Evolutionary conservation across 2,797 vertebrate species (phyloP).

Genomic region (Phyllotis vaccarum): DNA sequence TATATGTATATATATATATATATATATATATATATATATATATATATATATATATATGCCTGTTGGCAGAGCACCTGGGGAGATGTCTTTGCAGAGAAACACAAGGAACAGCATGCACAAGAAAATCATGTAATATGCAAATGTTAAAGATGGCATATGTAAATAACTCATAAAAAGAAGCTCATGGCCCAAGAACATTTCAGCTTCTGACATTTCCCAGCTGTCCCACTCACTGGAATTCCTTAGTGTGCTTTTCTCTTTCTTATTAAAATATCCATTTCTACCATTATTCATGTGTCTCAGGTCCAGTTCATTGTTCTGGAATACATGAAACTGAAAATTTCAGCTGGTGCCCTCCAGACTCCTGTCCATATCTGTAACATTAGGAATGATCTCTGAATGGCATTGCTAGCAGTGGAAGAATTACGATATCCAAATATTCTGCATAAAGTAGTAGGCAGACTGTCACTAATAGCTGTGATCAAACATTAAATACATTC

Average conservation of each 20-base stretch:
- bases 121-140: neutral
- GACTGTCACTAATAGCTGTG: neutral
- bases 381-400: neutral
- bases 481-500: neutral
- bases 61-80: neutral
- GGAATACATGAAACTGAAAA: neutral
- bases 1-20: no score
- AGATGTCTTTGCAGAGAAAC: neutral
- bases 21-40: no score
- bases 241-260: neutral
- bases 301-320: neutral
- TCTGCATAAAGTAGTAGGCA: neutral
- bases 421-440: neutral
- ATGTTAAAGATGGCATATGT: no score
- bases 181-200: neutral
- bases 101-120: no score
- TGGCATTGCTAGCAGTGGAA: neutral
- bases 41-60: no score
- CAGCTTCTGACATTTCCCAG: neutral
- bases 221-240: no score
- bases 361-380: neutral
- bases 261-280: neutral
- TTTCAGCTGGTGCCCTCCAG: neutral
- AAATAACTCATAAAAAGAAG: neutral
- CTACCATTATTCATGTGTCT: neutral